Base-by-base conservation (phyloP, 1,140 invertebrate species). In the Acromyrmex echinatior region DNA sequence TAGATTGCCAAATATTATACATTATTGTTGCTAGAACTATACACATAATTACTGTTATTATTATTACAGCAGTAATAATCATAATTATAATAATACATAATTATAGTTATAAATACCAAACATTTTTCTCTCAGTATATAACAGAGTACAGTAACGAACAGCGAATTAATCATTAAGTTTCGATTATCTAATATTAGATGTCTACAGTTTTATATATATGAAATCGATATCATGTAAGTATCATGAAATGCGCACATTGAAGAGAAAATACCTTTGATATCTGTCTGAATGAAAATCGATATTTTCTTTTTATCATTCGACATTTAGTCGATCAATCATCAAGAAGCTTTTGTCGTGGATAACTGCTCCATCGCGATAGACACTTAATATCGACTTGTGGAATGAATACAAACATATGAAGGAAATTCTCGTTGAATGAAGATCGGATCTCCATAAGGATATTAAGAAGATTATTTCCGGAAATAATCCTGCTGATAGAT, bases 381-480 rank as follows among this genome's bases (percentile, higher is more conserved):
- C 7, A n/a, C 14, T 28, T 82, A 31, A 62, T 73, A 82, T 74
- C 56, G 25, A 35, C 16, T 62, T 62, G 28, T 18, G 31, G 3
- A 5, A 62, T 7, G 39, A 62, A 12, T 16, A n/a, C 14, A 35
- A 71, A 35, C 6, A 28, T 63, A 58, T 4, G 25, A 25, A 35
- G 16, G 18, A 74, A 84, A 76, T 84, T 80, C 35, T 4, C 14
- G 4, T 31, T 18, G 14, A 5, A 18, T 1, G 6, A 49, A 35
- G 53, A 35, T 18, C 31, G 14, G 39, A 70, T 35, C 12, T 9
- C 3, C 53, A 4, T 6, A 18, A 65, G 25, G 53, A 16, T 74
- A 25, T 84, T 21, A 84, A 76, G 80, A 74, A 73, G 80, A 74
- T 76, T 45, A 84, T 51, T 74, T n/a, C 49, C 56, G 80, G 18